Evolutionary conservation across 1,140 invertebrate genomes (phyloP).

Genomic region (Euschistus heros): DNA sequence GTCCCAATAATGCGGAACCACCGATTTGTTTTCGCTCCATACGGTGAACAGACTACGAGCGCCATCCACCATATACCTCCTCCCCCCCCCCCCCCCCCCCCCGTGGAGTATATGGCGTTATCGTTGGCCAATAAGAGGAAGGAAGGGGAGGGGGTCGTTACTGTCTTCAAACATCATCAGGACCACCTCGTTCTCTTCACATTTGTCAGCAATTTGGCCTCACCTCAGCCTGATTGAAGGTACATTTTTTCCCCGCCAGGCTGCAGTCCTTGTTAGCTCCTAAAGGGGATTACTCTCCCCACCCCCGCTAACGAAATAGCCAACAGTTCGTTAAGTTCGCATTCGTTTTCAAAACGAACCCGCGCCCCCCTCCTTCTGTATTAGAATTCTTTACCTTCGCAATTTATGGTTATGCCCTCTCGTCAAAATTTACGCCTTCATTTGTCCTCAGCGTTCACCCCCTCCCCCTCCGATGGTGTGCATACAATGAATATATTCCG

Average conservation of each 20-base stretch:
- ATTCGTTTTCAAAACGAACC: constrained; percentile 10
- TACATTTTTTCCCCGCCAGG: not conserved
- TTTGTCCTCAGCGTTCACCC: not conserved
- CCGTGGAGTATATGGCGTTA: too few species aligned
- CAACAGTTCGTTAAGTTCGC: constrained; percentile 9
- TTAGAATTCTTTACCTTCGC: constrained; percentile 8
- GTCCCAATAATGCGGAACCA: too few species aligned
- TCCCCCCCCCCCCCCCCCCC: too few species aligned
- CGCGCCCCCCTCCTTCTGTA: constrained; percentile 3
- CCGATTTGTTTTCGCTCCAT: too few species aligned
- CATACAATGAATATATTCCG: too few species aligned
- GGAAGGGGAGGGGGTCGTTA: constrained; percentile 21
- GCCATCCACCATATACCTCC: too few species aligned
- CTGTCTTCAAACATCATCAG: constrained; percentile 25
- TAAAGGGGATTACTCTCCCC: constrained; percentile 22
- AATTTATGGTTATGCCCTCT: constrained; percentile 6
- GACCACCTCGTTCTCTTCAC: constrained; percentile 21
- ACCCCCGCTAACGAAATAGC: constrained; percentile 5
- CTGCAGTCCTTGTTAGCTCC: constrained; percentile 25
- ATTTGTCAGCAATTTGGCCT: constrained; percentile 23
- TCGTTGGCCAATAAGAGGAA: constrained; percentile 31
- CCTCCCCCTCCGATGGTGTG: not conserved
- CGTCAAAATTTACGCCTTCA: not conserved
- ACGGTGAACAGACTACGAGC: too few species aligned
- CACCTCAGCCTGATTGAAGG: constrained; percentile 7